These are phyloP conservation scores for Heliopora coerulea DNA, from an alignment of 92 coral and sea anemone genomes.

Conservation along the genomic window DNA sequence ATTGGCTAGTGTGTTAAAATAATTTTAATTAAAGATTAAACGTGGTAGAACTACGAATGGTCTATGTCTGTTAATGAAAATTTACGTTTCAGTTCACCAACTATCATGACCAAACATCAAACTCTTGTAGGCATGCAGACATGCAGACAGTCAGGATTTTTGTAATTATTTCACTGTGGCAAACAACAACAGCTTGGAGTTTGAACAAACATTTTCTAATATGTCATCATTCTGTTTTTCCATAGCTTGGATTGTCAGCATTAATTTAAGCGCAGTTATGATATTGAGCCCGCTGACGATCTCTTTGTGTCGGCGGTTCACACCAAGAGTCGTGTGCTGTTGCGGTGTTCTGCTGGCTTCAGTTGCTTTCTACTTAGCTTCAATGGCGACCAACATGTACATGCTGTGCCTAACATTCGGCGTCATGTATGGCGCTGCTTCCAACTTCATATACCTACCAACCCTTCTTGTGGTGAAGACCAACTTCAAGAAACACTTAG, in stretches of 20 bases:
- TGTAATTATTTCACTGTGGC: no score
- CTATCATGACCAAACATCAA: no score
- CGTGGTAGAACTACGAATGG: no score
- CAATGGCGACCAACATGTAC: slow-evolving; percentile 61
- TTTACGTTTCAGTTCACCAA: no score
- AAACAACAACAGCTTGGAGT: no score
- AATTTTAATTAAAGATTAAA: no score
- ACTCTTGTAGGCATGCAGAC: no score
- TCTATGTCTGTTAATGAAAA: no score
- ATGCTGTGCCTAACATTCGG: slow-evolving; percentile 82
- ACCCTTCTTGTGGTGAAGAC: slow-evolving; percentile 59
- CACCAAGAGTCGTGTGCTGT: slow-evolving; percentile 85
- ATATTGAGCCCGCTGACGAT: slow-evolving; percentile 72
- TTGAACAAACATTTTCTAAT: no score
- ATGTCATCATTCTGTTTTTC: no score
- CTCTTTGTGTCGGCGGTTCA: slow-evolving; percentile 62
- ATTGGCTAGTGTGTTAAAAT: no score
- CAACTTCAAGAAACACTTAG: slow-evolving; percentile 73
- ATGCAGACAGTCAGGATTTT: no score
- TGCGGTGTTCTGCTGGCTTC: slow-evolving; percentile 62
- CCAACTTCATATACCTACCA: slow-evolving; percentile 72
- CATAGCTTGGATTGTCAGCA: slow-evolving; percentile 88
- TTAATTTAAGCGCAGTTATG: slow-evolving; percentile 67
- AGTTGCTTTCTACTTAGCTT: slow-evolving; percentile 63
- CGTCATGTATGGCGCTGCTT: slow-evolving; percentile 67